Base-by-base conservation (phyloP, 2,888 invertebrate genomes). In the Eupithecia centaureata region DNA sequence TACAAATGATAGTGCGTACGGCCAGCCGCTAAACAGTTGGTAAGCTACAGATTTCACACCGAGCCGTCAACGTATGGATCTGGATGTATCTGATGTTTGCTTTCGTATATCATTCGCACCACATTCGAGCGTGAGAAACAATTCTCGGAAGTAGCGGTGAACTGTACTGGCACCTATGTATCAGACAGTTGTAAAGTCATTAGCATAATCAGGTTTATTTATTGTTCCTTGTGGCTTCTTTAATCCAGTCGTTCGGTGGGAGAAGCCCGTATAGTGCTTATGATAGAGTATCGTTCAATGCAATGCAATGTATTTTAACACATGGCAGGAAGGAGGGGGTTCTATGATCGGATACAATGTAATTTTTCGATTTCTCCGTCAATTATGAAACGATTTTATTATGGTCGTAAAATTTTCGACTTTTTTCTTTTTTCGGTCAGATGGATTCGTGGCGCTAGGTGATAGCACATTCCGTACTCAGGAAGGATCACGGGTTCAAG, bases 31-130 rank as follows among this genome's bases (percentile, higher is more conserved):
- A 93, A 93, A 92, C 89, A 92, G 91, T 92, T 86, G 86, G 93
- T 91, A 92, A 92, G 92, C 89, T 92, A 92, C 88, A 93, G 88
- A 91, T 92, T 93, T 93, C 93, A 92, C 93, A 92, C 93, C 86
- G 89, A 90, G 87, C 85, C 90, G 92, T 86, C 92, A 93, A 92
- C 91, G 87, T 92, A 93, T 93, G 93, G 92, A 93, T 93, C 93
- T 93, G 91, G 93, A 92, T 92, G 86, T 88, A 90, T 88, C 88
- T 82, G 85, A 86, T 92, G 88, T 92, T 92, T 92, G 86, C 90
- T 88, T 86, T 92, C 87, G 86, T 90, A 86, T 87, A 76, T 92
- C 92, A 91, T 92, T 92, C 91, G 91, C 92, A 89, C 90, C 89
- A 87, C 83, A 88, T 87, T 80, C 81, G 83, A 86, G 85, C 91